Percentiles rank a stretch among this genome's conserved stretches.
Evolutionary conservation across 2,888 invertebrate species (phyloP).

Genomic region (Eutolmus rufibarbis): DNA sequence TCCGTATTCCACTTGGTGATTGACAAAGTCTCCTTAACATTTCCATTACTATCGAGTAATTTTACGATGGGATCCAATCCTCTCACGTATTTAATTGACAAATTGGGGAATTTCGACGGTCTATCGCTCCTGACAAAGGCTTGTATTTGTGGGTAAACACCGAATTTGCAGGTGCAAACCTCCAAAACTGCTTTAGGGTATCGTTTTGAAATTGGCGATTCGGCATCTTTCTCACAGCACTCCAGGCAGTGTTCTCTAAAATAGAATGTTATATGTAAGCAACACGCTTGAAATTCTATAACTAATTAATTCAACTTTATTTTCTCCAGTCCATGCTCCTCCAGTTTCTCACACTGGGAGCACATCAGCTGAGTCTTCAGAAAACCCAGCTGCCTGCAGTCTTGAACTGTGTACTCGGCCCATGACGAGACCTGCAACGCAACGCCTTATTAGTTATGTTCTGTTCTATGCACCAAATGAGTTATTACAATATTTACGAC

Average conservation of each 20-base stretch:
- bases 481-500: not conserved
- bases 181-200: constrained; percentile 92
- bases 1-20: constrained; percentile 99
- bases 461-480: not conserved
- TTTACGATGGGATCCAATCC: constrained; percentile 95
- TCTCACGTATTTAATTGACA: constrained; percentile 90
- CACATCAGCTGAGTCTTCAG: constrained; percentile 86
- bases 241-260: constrained; percentile 69
- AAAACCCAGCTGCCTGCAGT: constrained; percentile 86
- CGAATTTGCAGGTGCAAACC: constrained; percentile 98
- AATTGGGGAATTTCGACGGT: constrained; percentile 87
- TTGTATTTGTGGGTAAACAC: constrained; percentile 96
- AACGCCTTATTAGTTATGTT: not conserved
- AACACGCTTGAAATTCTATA: not conserved
- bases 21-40: constrained; percentile 86
- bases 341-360: constrained; percentile 85
- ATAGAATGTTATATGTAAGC: not conserved
- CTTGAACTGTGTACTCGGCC: constrained; percentile 76
- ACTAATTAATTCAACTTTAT: constrained; percentile 53
- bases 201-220: constrained; percentile 71
- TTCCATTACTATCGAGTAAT: constrained; percentile 82
- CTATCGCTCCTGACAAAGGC: constrained; percentile 96
- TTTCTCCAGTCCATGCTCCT: constrained; percentile 66
- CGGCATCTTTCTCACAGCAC: constrained; percentile 81
- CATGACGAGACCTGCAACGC: not conserved